Percentiles rank a stretch among this genome's conserved stretches.
phyloP scores from a whole-genome alignment of 2,888 invertebrate genomes.

The Mongoloraphidia duomilia region DNA sequence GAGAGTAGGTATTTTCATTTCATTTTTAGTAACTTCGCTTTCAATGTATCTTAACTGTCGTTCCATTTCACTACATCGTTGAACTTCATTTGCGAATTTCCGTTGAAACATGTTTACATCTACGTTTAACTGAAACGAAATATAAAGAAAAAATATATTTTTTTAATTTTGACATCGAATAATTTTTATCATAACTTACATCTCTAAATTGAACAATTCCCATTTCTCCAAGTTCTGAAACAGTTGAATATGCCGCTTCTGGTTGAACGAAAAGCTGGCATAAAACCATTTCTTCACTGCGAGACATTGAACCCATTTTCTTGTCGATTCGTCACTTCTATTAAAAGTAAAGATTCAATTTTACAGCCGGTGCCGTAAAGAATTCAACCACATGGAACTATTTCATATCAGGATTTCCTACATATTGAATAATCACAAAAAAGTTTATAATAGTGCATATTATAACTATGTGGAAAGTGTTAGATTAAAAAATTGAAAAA shows the following conservation, averaged over 20 bases:
- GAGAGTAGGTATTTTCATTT: conserved; percentile 38
- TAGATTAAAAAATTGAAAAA: too few species aligned
- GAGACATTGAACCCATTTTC: conserved; percentile 29
- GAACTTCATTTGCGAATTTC: conserved; percentile 43
- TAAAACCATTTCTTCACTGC: conserved; percentile 32
- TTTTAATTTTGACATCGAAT: neutral
- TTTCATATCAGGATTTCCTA: too few species aligned
- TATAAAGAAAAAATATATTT: neutral
- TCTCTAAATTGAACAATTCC: conserved; percentile 52
- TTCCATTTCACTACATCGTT: conserved; percentile 45
- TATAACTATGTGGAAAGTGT: too few species aligned
- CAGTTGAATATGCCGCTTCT: conserved; percentile 49
- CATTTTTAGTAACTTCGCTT: conserved; percentile 39
- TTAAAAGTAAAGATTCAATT: too few species aligned
- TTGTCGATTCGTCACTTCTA: neutral
- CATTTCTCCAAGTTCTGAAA: conserved; percentile 50
- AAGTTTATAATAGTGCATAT: too few species aligned
- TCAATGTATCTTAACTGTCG: conserved; percentile 38
- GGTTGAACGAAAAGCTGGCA: conserved; percentile 50
- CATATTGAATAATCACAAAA: too few species aligned
- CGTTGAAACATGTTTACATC: conserved; percentile 44
- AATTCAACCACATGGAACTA: too few species aligned
- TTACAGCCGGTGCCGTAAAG: too few species aligned
- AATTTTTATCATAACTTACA: conserved; percentile 29
- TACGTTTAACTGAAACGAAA: conserved; percentile 32